Conservation (phyloP, 2,797 vertebrate genomes). For the Bradypus variegatus region DNA sequence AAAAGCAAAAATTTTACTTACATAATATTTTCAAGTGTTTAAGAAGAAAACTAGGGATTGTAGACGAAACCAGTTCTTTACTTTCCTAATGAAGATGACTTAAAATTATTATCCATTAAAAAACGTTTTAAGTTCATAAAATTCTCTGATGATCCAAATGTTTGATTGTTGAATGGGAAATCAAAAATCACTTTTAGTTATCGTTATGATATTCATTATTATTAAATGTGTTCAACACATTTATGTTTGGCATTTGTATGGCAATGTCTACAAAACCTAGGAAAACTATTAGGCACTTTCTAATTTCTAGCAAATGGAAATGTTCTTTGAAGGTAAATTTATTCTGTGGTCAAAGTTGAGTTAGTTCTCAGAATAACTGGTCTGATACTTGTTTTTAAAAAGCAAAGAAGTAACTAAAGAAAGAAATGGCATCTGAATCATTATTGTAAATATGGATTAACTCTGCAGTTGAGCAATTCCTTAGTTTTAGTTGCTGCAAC, state of each 20-base stretch:
- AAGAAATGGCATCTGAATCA: fast-evolving
- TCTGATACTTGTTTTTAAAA: not conserved
- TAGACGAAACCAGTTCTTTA: not conserved
- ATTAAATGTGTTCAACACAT: not conserved
- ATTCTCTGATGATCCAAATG: not conserved
- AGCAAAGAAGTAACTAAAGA: not conserved
- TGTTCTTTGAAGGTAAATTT: not conserved
- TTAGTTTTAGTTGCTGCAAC: not conserved
- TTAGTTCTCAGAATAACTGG: not conserved
- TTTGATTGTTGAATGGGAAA: not conserved
- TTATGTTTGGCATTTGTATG: not conserved
- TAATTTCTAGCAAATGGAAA: not conserved
- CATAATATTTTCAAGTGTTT: not conserved
- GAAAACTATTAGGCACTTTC: not conserved
- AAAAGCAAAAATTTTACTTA: not conserved
- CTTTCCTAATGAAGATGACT: not conserved
- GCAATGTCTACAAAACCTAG: not conserved
- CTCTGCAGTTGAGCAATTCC: not conserved
- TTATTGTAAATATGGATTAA: not conserved
- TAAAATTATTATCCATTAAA: not conserved
- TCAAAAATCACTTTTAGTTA: not conserved
- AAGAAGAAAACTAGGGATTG: not conserved
- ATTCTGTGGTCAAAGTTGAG: not conserved
- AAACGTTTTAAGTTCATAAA: not conserved
- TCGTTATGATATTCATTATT: not conserved